Evolutionary conservation across 2,888 invertebrate species (phyloP).

Genomic region (Hypena proboscidalis): DNA sequence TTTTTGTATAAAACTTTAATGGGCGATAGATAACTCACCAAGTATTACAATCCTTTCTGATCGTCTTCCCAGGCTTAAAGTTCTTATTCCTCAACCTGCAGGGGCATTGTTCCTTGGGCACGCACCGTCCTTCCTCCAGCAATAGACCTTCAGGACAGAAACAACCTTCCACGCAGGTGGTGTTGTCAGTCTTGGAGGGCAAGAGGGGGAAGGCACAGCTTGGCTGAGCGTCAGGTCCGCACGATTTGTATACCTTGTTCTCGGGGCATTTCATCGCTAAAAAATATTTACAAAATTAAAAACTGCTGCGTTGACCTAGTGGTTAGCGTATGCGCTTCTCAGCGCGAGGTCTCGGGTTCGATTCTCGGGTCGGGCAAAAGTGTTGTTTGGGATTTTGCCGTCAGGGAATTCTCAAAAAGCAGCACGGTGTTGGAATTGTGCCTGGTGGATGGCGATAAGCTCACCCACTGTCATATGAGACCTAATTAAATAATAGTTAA

Average conservation of each 20-base stretch:
- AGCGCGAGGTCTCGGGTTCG: too few relatives aligned
- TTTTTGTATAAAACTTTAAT: too few relatives aligned
- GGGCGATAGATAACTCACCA: conserved; percentile 83
- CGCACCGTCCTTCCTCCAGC: conserved; percentile 90
- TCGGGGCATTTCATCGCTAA: conserved; percentile 91
- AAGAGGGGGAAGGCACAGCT: conserved; percentile 87
- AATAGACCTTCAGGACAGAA: conserved; percentile 93
- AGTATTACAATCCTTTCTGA: conserved; percentile 93
- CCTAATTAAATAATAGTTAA: too few relatives aligned
- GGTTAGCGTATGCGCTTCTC: too few relatives aligned
- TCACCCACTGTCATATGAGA: too few relatives aligned
- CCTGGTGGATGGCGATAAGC: too few relatives aligned
- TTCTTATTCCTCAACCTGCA: conserved; percentile 90
- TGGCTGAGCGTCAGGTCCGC: conserved; percentile 90
- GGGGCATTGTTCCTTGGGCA: conserved; percentile 90
- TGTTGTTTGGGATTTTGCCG: too few relatives aligned
- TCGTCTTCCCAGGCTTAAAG: conserved; percentile 88
- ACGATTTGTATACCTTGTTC: conserved; percentile 91
- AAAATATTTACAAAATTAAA: too few relatives aligned
- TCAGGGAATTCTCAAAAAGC: too few relatives aligned
- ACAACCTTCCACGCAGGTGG: conserved; percentile 93
- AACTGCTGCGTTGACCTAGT: too few relatives aligned
- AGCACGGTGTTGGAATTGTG: too few relatives aligned
- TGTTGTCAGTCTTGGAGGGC: conserved; percentile 53
- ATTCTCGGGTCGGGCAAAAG: too few relatives aligned